These are phyloP conservation scores for Lophotriccus pileatus DNA, from an alignment of 2,797 vertebrate genomes.

Conservation along the genomic window DNA sequence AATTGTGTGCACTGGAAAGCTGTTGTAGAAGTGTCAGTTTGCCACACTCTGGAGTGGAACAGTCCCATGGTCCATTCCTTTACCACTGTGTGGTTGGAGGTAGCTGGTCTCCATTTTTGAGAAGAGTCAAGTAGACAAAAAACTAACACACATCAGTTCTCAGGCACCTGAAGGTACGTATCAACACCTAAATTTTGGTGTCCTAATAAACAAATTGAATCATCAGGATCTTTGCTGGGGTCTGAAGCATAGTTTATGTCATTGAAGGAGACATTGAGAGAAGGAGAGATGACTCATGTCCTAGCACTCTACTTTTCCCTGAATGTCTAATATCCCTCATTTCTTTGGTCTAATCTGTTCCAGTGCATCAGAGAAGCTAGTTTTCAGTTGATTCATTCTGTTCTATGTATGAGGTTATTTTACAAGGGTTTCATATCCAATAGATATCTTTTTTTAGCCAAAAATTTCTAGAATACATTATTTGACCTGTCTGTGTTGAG, in stretches of 20 bases:
- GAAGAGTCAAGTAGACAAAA: not conserved
- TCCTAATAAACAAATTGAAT: not conserved
- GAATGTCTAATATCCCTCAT: not conserved
- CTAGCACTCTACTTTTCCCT: not conserved
- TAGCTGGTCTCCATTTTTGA: not conserved
- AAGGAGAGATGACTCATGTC: slow-evolving; percentile 29
- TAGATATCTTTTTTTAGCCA: not conserved
- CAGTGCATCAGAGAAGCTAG: not conserved
- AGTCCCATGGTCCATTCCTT: not conserved
- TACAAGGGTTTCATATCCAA: not conserved
- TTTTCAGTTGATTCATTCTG: not conserved
- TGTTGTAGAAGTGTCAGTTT: not conserved
- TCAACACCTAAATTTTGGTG: not conserved
- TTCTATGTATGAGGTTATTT: not conserved
- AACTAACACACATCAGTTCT: not conserved
- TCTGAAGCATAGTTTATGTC: not conserved
- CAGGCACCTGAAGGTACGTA: not conserved
- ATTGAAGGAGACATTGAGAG: slow-evolving; percentile 16
- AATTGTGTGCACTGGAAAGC: not conserved
- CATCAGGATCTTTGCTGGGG: not conserved
- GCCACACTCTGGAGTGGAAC: rapidly evolving
- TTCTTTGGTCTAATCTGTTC: not conserved
- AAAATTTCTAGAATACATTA: not conserved
- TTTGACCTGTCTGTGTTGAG: not conserved
- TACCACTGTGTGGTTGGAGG: not conserved